A percentile compares a stretch with the other conserved stretches of the same genome.
phyloP scores from a whole-genome alignment of 2,113 vertebrate genomes.

The Brachypodius melanocephalos region DNA sequence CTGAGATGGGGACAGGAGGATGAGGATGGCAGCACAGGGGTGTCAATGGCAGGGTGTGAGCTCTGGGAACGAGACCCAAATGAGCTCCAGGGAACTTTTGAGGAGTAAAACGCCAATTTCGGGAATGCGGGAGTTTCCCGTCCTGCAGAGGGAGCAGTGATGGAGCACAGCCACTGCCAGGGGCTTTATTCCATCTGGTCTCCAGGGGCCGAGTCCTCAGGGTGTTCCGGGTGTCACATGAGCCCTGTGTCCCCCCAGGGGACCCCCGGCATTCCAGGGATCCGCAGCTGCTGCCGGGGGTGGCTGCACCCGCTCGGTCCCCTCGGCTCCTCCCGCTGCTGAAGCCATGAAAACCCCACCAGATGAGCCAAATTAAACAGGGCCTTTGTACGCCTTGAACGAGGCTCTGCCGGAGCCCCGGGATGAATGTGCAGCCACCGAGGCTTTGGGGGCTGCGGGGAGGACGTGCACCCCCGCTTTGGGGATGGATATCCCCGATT shows the following conservation, averaged over 20 bases:
- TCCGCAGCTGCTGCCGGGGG: not conserved
- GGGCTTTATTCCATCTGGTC: not conserved
- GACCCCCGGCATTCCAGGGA: not conserved
- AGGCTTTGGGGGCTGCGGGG: not conserved
- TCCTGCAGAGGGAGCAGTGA: fast-evolving
- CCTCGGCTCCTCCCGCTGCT: not conserved
- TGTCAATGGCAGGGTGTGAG: not conserved
- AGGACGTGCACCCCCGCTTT: fast-evolving
- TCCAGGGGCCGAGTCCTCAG: not conserved
- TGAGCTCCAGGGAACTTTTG: not conserved
- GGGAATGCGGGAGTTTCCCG: fast-evolving
- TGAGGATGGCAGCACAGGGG: not conserved
- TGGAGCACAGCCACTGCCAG: not conserved
- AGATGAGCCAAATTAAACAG: not conserved
- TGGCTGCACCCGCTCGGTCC: fast-evolving
- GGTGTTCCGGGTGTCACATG: not conserved
- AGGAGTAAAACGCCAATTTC: not conserved
- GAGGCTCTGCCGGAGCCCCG: not conserved
- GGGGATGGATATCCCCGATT: not conserved
- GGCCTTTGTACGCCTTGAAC: not conserved
- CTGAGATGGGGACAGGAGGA: not conserved
- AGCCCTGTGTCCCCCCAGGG: fast-evolving
- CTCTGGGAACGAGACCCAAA: fast-evolving
- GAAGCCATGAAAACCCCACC: not conserved
- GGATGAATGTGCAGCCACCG: not conserved